A percentile compares a stretch with the other conserved stretches of the same genome.
phyloP scores from a whole-genome alignment of 2,113 vertebrate genomes.

The Bucco capensis region DNA sequence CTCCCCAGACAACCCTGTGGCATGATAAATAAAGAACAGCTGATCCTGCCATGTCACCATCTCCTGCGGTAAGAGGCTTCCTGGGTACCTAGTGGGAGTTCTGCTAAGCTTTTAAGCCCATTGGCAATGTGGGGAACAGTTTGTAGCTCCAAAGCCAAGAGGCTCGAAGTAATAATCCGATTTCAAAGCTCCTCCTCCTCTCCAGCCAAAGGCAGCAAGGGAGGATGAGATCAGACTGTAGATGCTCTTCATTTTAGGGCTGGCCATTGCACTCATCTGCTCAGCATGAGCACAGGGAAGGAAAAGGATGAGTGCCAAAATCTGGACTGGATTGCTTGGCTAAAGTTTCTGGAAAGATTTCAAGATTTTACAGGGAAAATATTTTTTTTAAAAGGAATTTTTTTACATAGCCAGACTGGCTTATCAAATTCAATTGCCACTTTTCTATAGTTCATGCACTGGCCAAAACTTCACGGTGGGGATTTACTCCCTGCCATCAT shows the following conservation, averaged over 20 bases:
- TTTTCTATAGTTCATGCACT: neutral
- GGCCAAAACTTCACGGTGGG: neutral
- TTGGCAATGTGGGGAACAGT: constrained; percentile 67
- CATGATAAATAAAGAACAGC: constrained; percentile 65
- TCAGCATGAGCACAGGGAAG: neutral
- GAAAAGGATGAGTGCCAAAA: constrained; percentile 40
- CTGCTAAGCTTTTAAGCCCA: constrained; percentile 71
- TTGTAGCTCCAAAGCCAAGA: constrained; percentile 67
- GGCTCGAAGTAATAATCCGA: constrained; percentile 68
- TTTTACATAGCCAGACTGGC: neutral
- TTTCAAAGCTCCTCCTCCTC: constrained; percentile 64
- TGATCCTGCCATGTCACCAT: constrained; percentile 64
- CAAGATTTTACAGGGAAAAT: neutral
- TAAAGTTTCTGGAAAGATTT: constrained; percentile 22
- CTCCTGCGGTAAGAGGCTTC: constrained; percentile 67
- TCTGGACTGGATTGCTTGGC: constrained; percentile 46
- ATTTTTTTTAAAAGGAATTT: neutral
- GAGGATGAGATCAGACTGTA: constrained; percentile 67
- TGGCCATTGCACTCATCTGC: constrained; percentile 52
- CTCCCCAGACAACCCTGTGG: constrained; percentile 11
- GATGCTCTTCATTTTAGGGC: constrained; percentile 60
- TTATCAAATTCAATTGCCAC: neutral
- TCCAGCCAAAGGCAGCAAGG: constrained; percentile 55
- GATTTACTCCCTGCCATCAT: neutral
- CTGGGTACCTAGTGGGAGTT: constrained; percentile 68